Evolutionary conservation across 2,888 invertebrate species (phyloP), one percentile per base, ranked within the genome.

Genomic region (Euclidia mi): DNA sequence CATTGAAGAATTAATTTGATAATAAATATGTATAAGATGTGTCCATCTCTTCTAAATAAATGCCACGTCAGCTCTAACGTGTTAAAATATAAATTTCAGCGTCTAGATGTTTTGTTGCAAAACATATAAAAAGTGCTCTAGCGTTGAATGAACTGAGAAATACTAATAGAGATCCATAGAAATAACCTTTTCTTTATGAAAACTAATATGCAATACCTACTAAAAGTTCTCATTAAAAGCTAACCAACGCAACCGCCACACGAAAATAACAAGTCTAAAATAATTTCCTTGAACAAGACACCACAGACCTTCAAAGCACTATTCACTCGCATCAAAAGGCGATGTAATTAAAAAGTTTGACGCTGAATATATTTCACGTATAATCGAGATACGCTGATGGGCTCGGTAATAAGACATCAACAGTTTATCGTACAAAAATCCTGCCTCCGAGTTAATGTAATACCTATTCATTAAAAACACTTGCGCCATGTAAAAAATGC

Each of bases 381-480:
- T 87, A 88, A 87, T 81, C 82, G 81, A 84, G 75, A 76, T 71
- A 77, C 79, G 69, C 76, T 78, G 85, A 88, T 84, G 79, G 77
- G 71, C 73, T 65, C 71, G 64, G 82, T 93, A 93, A 92, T 91
- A 93, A 94, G 92, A 92, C 93, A 92, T 94, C 92, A 92, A 84
- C 86, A 72, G 79, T 75, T 86, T 84, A 89, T 86, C 81, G 79
- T 84, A 85, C 84, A 87, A 83, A 81, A 87, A 85, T 85, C 81
- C 82, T 79, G 86, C 86, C 85, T 63, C 87, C 82, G 74, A 87
- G 80, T 87, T 87, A 88, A 88, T 87, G 76, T 90, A 87, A 89
- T 88, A 85, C 88, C 89, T 92, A 90, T 91, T 90, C 86, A 91
- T 92, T 92, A 91, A 90, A 89, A 91, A 90, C 88, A 91, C 90